phyloP scores from a whole-genome alignment of 2,888 invertebrate species.

The Chromoteleia sp. region DNA sequence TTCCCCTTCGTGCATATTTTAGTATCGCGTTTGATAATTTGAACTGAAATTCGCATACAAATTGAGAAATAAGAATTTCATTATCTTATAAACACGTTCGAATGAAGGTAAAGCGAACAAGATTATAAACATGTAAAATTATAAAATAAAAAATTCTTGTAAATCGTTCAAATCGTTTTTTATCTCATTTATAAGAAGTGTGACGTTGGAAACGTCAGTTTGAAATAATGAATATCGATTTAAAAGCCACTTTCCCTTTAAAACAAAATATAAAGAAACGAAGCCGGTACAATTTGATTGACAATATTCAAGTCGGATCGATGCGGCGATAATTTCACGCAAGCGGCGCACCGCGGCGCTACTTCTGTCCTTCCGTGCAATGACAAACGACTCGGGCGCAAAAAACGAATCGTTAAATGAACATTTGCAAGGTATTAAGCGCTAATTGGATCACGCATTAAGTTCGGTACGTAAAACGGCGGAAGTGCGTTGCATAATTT shows the following conservation, averaged over 20 bases:
- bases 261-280: neutral
- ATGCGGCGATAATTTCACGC: constrained; percentile 8
- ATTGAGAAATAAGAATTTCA: too few relatives aligned
- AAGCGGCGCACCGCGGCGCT: neutral
- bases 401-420: constrained; percentile 45
- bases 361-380: constrained; percentile 1
- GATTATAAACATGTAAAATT: too few relatives aligned
- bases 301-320: constrained; percentile 9
- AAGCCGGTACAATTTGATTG: constrained; percentile 10
- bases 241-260: constrained; percentile 8
- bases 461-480: constrained; percentile 39
- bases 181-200: too few relatives aligned
- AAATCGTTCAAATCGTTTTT: too few relatives aligned
- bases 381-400: constrained; percentile 44
- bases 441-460: constrained; percentile 61
- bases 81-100: too few relatives aligned
- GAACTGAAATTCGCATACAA: too few relatives aligned
- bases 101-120: too few relatives aligned
- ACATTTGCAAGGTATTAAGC: constrained; percentile 35
- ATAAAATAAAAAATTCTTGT: too few relatives aligned
- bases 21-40: too few relatives aligned
- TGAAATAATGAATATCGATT: constrained; percentile 2
- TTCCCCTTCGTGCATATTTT: too few relatives aligned
- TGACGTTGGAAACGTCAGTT: neutral
- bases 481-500: constrained; percentile 52